Conservation (phyloP, 2,797 vertebrate genomes). For the Clarias pachynema region DNA sequence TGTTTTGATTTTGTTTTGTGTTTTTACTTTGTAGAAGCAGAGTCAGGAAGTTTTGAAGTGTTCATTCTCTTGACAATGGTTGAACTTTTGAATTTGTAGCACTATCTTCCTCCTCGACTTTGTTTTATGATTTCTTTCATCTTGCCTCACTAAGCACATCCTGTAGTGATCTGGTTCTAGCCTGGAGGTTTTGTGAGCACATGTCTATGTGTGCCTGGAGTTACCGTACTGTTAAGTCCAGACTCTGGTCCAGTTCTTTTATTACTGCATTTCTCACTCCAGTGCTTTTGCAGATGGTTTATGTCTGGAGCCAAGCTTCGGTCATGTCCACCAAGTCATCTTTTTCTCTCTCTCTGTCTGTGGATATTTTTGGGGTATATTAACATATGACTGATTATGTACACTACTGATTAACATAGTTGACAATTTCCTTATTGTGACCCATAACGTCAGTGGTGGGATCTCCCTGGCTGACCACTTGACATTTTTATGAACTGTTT, state of each 20-base stretch:
- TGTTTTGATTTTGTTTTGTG: not conserved
- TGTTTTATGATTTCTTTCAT: slow-evolving; percentile 7
- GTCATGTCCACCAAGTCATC: slow-evolving; percentile 32
- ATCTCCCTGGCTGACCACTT: too few species aligned
- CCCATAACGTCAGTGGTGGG: too few species aligned
- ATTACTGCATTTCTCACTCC: slow-evolving; percentile 69
- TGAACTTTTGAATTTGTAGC: not conserved
- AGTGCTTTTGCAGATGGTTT: slow-evolving; percentile 71
- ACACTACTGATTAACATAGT: too few species aligned
- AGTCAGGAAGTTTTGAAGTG: not conserved
- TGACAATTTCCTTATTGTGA: too few species aligned
- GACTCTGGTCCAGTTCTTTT: slow-evolving; percentile 57
- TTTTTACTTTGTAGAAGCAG: not conserved
- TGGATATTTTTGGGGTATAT: too few species aligned
- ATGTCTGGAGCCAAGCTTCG: slow-evolving; percentile 68
- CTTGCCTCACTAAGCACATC: not conserved
- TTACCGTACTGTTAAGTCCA: slow-evolving; percentile 59
- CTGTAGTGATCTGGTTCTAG: slow-evolving; percentile 7
- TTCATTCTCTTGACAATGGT: not conserved
- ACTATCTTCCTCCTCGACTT: not conserved
- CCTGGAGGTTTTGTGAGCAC: not conserved
- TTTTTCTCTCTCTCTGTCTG: not conserved
- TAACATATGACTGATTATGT: too few species aligned
- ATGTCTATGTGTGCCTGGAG: slow-evolving; percentile 19
- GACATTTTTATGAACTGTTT: too few species aligned